These are phyloP conservation scores for Battus philenor DNA, from an alignment of 1,140 invertebrate species.

Conservation along the genomic window DNA sequence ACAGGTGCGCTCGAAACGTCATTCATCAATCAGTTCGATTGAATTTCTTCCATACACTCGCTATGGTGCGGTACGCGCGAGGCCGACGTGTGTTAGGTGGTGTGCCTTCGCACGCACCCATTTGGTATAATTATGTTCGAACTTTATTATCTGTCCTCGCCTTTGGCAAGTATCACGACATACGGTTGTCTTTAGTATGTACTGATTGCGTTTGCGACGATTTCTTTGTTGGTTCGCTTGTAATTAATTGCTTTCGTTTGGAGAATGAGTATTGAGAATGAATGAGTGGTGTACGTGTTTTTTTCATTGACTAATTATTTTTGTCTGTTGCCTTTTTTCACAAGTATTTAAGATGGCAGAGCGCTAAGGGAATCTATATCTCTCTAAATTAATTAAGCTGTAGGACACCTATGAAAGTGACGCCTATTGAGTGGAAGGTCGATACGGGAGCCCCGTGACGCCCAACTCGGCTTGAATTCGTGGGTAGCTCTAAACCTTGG, in stretches of 20 bases:
- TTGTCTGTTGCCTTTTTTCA: no score
- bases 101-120: conserved; percentile 53
- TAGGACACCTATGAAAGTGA: no score
- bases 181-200: conserved; percentile 16
- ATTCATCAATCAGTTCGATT: conserved; percentile 41
- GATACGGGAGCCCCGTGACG: no score
- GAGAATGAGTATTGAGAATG: no score
- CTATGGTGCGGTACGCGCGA: conserved; percentile 32
- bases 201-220: conserved; percentile 5
- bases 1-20: conserved; percentile 21
- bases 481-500: no score
- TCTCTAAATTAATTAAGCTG: no score
- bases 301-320: no score
- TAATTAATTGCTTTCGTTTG: not conserved
- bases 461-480: no score
- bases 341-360: no score
- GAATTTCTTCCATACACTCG: conserved; percentile 47
- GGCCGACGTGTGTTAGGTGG: conserved; percentile 54
- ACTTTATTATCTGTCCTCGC: conserved; percentile 60
- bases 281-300: no score
- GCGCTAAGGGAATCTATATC: no score
- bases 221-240: not conserved
- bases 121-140: conserved; percentile 69
- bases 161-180: conserved; percentile 40
- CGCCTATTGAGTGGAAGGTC: no score